Base-by-base conservation (phyloP, 2,113 vertebrate species). In the Chloropsis hardwickii region DNA sequence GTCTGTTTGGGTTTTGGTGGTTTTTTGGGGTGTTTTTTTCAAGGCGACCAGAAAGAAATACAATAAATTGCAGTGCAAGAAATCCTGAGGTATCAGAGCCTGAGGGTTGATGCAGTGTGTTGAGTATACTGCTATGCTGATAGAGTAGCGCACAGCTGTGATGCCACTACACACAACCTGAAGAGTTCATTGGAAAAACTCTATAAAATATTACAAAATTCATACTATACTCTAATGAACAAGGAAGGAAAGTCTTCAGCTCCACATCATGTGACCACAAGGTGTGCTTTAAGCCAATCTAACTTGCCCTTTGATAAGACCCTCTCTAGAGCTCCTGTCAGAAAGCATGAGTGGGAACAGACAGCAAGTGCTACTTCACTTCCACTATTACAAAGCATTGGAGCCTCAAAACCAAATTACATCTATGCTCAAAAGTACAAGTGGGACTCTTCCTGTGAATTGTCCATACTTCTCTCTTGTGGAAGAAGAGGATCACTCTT, bases 1-100 rank as follows among this genome's bases (percentile, higher is more conserved):
- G 0, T 17, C 37, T 10, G 3, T 17, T 64, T 56, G 2, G 3
- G 1, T 50, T 8, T 54, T 15, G 13, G 4, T 66, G 35, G n/a
- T 5, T 3, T n/a, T 56, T 29, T 5, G 31, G 16, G 1, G 0
- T 2, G 10, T 24, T 45, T 45, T 74, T 40, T 40, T 40, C 5
- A 47, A 47, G 44, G 19, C 28, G 62, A 19, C 12, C 8, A n/a
- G 35, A 67, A 71, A 24, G 18, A 81, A 79, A 79, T 11, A 13
- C 5, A 14, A 35, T 53, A 72, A 53, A 82, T 8, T 60, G 12
- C 17, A 56, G 11, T 39, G n/a, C 15, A 79, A 77, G n/a, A 70
- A 89, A 66, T 54, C 24, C 14, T n/a, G 25, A 67, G 25, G 39
- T 53, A 56, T 54, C 18, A 42, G 62, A 33, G 11, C 18, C 39